These are phyloP conservation scores for Salminus brasiliensis DNA, from an alignment of 2,113 vertebrate species.

Conservation along the genomic window DNA sequence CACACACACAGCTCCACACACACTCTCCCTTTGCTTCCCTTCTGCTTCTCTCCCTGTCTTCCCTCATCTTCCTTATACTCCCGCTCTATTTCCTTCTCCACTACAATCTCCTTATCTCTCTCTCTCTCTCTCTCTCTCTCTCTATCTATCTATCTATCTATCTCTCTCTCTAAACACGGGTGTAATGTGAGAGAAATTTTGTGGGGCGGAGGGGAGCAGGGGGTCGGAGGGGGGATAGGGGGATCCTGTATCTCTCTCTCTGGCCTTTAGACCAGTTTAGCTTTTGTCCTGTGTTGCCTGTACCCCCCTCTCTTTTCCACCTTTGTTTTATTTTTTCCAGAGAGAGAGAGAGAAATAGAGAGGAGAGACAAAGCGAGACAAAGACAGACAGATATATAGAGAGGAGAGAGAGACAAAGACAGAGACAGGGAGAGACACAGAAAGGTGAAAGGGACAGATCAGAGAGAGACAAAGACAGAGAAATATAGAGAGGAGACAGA, in stretches of 20 bases:
- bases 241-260: conserved; percentile 18
- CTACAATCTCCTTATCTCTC: conserved; percentile 10
- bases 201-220: too few species aligned
- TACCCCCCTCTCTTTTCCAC: conserved; percentile 11
- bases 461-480: neutral
- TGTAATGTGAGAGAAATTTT: conserved; percentile 8
- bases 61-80: neutral
- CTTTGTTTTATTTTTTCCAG: neutral
- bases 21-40: conserved; percentile 15
- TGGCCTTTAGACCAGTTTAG: conserved; percentile 11
- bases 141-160: neutral
- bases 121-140: neutral
- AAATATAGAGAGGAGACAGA: conserved; percentile 11
- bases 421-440: neutral
- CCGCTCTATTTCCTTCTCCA: neutral
- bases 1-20: conserved; percentile 1
- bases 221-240: neutral
- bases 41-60: neutral
- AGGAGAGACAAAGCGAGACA: neutral
- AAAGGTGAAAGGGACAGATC: conserved; percentile 21
- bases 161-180: neutral
- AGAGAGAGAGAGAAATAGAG: neutral
- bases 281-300: conserved; percentile 22
- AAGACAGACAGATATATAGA: too few species aligned
- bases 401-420: too few species aligned